Evolutionary conservation across 1,140 invertebrate species (phyloP), one percentile per base, ranked within the genome.

Genomic region (Muscidifurax raptorellus): DNA sequence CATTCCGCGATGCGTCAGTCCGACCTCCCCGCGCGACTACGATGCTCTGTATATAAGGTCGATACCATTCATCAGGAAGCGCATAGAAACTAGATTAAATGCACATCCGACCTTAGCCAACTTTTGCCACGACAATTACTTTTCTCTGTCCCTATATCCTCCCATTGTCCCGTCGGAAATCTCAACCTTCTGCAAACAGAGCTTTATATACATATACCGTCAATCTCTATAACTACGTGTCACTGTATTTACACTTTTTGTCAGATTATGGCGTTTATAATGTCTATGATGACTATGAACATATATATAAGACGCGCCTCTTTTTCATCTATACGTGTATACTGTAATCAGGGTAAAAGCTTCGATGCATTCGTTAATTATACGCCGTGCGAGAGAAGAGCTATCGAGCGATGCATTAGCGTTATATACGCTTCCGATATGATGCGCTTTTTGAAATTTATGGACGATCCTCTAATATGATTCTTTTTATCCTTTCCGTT

Each of bases 41-140:
- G n/a, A n/a, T 40, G 36, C 32, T 4, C 36, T 10, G 36, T 40
- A 22, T 40, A 22, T 79, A 79, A 66, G 64, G 59, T 67, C 64
- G 32, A 27, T 25, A 10, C 25, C 27, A 71, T 71, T 71, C 32
- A 71, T 71, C 66, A 47, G 6, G 28, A 52, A 7, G 22, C 5
- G 52, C 52, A 22, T n/a, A 59, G 52, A 59, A 59, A 59, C 52
- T 28, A 15, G 22, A 72, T 71, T 81, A 28, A 80, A 80, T 80
- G 66, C 36, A 59, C 52, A 40, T 69, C 25, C 52, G 47, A 75
- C 52, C 80, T 82, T 82, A 82, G 52, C 52, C 80, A 82, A 82
- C 80, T 64, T 72, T 72, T 67, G 22, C 4, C 78, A 28, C 10
- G 25, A 3, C 40, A 27, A 66, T 25, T 69, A 22, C 27, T 32